These are phyloP conservation scores for Ostrea edulis DNA, from an alignment of 1,140 invertebrate species.

Conservation along the genomic window DNA sequence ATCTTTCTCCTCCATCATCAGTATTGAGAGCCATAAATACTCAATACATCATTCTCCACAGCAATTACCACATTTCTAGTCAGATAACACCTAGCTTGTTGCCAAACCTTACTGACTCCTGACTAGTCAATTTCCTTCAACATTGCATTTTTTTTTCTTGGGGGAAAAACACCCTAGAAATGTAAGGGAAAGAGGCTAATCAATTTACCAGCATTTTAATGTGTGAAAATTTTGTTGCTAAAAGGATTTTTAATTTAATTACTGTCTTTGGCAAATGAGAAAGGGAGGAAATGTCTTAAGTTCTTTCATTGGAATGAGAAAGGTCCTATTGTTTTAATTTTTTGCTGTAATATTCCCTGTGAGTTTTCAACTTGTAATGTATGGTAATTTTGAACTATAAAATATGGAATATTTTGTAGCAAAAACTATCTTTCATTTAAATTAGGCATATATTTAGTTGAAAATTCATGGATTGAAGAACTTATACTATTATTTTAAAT, in stretches of 20 bases:
- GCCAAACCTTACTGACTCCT: conserved; percentile 16
- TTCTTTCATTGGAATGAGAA: neutral
- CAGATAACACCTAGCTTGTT: conserved; percentile 34
- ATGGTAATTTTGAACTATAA: too few species aligned
- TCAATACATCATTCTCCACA: conserved; percentile 11
- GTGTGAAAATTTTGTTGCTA: conserved; percentile 35
- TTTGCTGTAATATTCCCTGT: too few species aligned
- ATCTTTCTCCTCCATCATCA: conserved; percentile 11
- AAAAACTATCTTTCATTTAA: too few species aligned
- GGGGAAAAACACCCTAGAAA: neutral
- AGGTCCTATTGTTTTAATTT: neutral
- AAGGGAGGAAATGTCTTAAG: neutral
- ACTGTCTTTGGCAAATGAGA: neutral
- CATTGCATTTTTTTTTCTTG: neutral
- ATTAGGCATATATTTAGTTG: too few species aligned
- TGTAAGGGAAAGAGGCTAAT: neutral
- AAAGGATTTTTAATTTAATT: conserved; percentile 37
- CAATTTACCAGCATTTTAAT: conserved; percentile 21
- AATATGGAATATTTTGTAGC: too few species aligned
- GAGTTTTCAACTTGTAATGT: too few species aligned
- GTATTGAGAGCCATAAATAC: conserved; percentile 29
- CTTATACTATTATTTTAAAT: neutral
- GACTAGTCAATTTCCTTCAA: conserved; percentile 21
- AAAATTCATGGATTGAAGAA: too few species aligned
- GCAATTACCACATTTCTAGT: conserved; percentile 37